Evolutionary conservation across 2,797 vertebrate genomes (phyloP), one percentile per base, ranked within the genome.

Genomic region (Sus cebifrons): DNA sequence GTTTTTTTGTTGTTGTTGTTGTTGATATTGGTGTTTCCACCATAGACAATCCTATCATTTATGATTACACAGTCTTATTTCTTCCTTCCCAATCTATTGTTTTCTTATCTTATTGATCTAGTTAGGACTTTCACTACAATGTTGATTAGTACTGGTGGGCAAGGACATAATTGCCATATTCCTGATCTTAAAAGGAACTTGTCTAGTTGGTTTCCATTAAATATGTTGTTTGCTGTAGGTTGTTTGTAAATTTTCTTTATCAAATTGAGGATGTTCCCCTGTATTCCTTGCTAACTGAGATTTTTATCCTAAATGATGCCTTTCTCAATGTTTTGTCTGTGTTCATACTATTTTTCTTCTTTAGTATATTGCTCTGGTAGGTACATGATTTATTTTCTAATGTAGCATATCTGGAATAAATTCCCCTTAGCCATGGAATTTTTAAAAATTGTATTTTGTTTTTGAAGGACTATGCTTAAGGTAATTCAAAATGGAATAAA

Each of bases 71-170:
- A 54, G 17, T 56, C 20, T 85, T 23, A 54, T 68, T 83, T 92
- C 8, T 89, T 92, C 44, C 18, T 58, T 74, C 74, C 4, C 3
- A 78, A 18, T 74, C 32, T 88, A 27, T 49, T 74, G 36, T 82
- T 81, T 92, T 92, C 44, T 95, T 95, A 18, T 84, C 27, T 85
- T 91, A 89, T 65, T 81, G 58, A 6, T 54, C 23, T 81, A 79
- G 18, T 9, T 89, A 60, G 71, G 17, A 92, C 12, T 67, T 90
- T 17, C 12, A 84, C 56, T n/a, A 32, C 9, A 67, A 18, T 60
- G 16, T 27, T 73, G 1, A 84, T 68, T 65, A 86, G 60, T 13
- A n/a, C 18, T 73, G 49, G 13, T 84, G 29, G 87, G 4, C 2
- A 20, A 85, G 18, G 52, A 62, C 17, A 74, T 73, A 73, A 10